Evolutionary conservation across 53 echinoderm and acorn worm genomes (phyloP).

Genomic region (Astropecten irregularis): DNA sequence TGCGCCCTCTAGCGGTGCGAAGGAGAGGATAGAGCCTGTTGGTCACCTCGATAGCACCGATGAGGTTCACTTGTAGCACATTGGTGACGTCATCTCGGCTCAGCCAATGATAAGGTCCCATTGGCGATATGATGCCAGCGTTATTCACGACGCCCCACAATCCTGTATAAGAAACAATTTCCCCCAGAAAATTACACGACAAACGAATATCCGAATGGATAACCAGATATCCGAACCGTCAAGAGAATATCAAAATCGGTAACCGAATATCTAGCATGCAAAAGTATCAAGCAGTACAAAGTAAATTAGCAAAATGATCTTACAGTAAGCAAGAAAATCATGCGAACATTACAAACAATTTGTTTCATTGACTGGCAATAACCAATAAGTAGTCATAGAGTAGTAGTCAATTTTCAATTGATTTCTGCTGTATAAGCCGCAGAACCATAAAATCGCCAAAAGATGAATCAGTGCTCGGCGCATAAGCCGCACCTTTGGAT

Average conservation of each 20-base stretch:
- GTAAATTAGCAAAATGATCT: too few relatives aligned
- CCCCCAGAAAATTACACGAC: neutral
- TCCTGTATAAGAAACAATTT: slow-evolving; percentile 1
- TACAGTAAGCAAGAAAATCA: too few relatives aligned
- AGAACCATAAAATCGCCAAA: too few relatives aligned
- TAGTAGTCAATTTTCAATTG: too few relatives aligned
- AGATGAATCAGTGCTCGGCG: too few relatives aligned
- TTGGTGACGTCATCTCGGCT: slow-evolving; percentile 32
- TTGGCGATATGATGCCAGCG: slow-evolving; percentile 45
- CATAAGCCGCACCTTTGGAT: too few relatives aligned
- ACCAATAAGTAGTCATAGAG: too few relatives aligned
- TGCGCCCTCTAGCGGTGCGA: slow-evolving; percentile 43
- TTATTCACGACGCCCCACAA: slow-evolving; percentile 65
- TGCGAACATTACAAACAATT: too few relatives aligned
- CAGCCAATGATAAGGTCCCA: slow-evolving; percentile 51
- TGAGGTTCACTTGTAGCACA: slow-evolving; percentile 44
- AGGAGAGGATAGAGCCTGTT: slow-evolving; percentile 35
- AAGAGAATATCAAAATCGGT: neutral
- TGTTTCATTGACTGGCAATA: too few relatives aligned
- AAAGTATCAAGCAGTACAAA: too few relatives aligned
- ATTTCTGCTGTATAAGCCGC: too few relatives aligned
- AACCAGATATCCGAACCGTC: neutral
- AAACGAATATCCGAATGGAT: neutral
- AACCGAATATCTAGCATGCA: too few relatives aligned
- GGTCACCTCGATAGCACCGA: slow-evolving; percentile 53